Conservation (phyloP, 2,113 vertebrate genomes). For the Hyaena hyaena region DNA sequence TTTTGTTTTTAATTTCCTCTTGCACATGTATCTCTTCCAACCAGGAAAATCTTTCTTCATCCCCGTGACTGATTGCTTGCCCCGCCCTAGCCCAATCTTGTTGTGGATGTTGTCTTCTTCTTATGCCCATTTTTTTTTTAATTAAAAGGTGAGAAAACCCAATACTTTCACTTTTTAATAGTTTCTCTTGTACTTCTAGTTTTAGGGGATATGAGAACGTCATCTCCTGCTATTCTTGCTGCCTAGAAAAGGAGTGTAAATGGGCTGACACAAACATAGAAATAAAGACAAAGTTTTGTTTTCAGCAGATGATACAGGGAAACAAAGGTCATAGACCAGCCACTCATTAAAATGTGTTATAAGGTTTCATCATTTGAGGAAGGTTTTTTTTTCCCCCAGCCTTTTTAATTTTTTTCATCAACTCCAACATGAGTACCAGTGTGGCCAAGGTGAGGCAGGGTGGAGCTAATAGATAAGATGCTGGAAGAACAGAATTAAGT, state of each 20-base stretch:
- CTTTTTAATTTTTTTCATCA: conserved; percentile 84
- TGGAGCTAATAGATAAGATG: conserved; percentile 95
- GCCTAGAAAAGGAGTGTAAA: conserved; percentile 93
- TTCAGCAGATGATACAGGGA: conserved; percentile 93
- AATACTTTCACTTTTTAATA: conserved; percentile 91
- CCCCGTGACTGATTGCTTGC: conserved; percentile 80
- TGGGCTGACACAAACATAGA: conserved; percentile 94
- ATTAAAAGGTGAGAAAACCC: conserved; percentile 91
- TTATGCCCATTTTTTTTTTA: conserved; percentile 84
- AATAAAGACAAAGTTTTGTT: conserved; percentile 92
- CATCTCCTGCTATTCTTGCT: conserved; percentile 88
- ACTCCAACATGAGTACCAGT: conserved; percentile 92
- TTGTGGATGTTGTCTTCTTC: conserved; percentile 69
- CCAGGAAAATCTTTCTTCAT: conserved; percentile 90
- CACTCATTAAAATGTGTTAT: conserved; percentile 91
- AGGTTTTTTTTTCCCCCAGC: conserved; percentile 82
- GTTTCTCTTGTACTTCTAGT: conserved; percentile 92
- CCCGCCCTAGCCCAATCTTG: conserved; percentile 57
- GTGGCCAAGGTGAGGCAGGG: conserved; percentile 91
- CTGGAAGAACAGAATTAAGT: conserved; percentile 91
- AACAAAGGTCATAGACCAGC: conserved; percentile 93
- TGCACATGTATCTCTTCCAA: conserved; percentile 95
- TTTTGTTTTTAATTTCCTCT: conserved; percentile 85
- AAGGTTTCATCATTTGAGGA: conserved; percentile 90
- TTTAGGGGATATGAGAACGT: conserved; percentile 89